These are phyloP conservation scores for Epizoanthus rinbou DNA, from an alignment of 92 coral and sea anemone species.

Conservation along the genomic window DNA sequence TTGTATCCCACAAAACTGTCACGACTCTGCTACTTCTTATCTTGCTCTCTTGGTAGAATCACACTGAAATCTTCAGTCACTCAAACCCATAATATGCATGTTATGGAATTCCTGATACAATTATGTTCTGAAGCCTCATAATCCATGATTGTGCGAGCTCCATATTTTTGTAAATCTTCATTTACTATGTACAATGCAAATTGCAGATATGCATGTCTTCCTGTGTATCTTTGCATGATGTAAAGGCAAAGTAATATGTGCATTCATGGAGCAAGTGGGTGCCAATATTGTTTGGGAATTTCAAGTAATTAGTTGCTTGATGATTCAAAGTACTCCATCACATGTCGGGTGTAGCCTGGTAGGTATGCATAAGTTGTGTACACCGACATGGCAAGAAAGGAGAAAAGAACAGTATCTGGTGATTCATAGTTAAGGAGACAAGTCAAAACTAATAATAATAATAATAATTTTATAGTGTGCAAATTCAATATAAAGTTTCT, in stretches of 20 bases:
- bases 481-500: neutral
- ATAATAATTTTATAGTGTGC: neutral
- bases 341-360: constrained; percentile 82
- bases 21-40: too few relatives aligned
- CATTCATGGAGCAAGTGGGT: neutral
- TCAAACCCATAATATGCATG: too few relatives aligned
- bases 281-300: neutral
- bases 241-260: neutral
- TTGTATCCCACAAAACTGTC: too few relatives aligned
- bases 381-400: constrained; percentile 92
- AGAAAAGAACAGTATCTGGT: constrained; percentile 81
- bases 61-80: too few relatives aligned
- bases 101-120: too few relatives aligned
- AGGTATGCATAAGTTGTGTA: constrained; percentile 92
- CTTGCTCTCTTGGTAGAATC: too few relatives aligned
- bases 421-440: constrained; percentile 59
- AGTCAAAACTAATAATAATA: neutral
- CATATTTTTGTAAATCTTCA: neutral
- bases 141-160: too few relatives aligned
- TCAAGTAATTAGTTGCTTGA: neutral
- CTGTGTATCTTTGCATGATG: neutral
- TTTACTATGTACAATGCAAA: neutral
- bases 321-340: constrained; percentile 62
- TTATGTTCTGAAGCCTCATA: too few relatives aligned
- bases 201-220: neutral